phyloP scores from a whole-genome alignment of 2,888 invertebrate species.

The Brassicogethes aeneus region DNA sequence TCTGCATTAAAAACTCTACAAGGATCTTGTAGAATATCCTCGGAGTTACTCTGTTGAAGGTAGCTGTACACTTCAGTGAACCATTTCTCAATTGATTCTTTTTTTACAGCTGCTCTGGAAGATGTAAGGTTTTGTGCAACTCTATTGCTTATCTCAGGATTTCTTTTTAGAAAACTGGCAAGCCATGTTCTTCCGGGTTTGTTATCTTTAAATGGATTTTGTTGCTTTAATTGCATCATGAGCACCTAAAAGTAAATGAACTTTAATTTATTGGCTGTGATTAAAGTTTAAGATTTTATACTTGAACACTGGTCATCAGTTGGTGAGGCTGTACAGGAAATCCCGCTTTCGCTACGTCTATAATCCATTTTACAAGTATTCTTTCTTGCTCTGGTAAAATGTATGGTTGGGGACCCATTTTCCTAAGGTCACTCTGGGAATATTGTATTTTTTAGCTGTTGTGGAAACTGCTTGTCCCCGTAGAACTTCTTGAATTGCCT shows the following conservation, averaged over 20 bases:
- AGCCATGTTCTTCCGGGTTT: not conserved
- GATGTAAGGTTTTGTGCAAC: not conserved
- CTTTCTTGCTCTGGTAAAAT: not conserved
- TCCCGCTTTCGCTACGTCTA: not conserved
- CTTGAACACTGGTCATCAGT: not conserved
- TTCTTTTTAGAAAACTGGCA: not conserved
- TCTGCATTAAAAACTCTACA: not conserved
- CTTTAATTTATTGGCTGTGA: too few relatives aligned
- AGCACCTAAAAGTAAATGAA: too few relatives aligned
- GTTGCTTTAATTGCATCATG: not conserved
- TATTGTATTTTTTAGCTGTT: not conserved
- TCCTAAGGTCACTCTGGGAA: not conserved
- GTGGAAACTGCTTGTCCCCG: too few relatives aligned
- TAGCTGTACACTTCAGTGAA: not conserved
- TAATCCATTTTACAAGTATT: not conserved
- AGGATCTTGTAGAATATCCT: not conserved
- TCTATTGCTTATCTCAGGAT: not conserved
- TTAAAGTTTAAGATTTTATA: too few relatives aligned
- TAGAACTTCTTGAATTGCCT: too few relatives aligned
- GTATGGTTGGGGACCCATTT: not conserved
- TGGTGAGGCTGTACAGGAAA: not conserved
- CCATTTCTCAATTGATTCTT: not conserved
- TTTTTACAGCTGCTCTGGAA: not conserved
- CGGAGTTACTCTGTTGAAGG: not conserved
- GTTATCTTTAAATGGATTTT: not conserved